Evolutionary conservation across 2,797 vertebrate genomes (phyloP).

Genomic region (Typhlichthys subterraneus): DNA sequence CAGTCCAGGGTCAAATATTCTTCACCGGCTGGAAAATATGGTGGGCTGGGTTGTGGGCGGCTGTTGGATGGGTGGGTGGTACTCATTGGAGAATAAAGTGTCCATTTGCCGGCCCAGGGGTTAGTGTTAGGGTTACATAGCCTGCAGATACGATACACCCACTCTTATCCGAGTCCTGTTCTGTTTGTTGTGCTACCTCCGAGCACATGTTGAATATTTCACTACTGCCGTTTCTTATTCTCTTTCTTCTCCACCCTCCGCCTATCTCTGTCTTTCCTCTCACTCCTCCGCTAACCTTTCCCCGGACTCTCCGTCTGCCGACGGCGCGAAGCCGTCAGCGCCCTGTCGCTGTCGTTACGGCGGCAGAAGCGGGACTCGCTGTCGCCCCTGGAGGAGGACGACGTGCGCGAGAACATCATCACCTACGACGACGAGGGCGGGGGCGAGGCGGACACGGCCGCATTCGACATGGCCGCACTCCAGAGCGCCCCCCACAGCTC

Average conservation of each 20-base stretch:
- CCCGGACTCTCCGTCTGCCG: conserved; percentile 49
- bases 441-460: conserved; percentile 90
- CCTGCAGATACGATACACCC: conserved; percentile 67
- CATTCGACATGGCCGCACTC: conserved; percentile 89
- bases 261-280: not conserved
- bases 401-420: conserved; percentile 92
- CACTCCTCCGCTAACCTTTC: conserved; percentile 23
- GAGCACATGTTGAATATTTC: conserved; percentile 12
- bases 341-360: conserved; percentile 86
- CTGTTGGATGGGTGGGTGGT: not conserved
- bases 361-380: conserved; percentile 88
- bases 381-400: conserved; percentile 88
- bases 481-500: conserved; percentile 84
- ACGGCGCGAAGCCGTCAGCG: conserved; percentile 74
- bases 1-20: conserved; percentile 42
- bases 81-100: conserved; percentile 44
- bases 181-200: conserved; percentile 47
- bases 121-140: conserved; percentile 60
- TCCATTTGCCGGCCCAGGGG: conserved; percentile 59
- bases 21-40: conserved; percentile 31
- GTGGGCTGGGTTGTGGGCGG: conserved; percentile 10
- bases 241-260: conserved; percentile 46
- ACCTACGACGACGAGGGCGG: conserved; percentile 93
- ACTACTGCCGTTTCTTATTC: not conserved
- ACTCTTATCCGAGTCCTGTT: conserved; percentile 55